Evolutionary conservation across 2,797 vertebrate genomes (phyloP), one percentile per base, ranked within the genome.

Genomic region (Halcyon badia): DNA sequence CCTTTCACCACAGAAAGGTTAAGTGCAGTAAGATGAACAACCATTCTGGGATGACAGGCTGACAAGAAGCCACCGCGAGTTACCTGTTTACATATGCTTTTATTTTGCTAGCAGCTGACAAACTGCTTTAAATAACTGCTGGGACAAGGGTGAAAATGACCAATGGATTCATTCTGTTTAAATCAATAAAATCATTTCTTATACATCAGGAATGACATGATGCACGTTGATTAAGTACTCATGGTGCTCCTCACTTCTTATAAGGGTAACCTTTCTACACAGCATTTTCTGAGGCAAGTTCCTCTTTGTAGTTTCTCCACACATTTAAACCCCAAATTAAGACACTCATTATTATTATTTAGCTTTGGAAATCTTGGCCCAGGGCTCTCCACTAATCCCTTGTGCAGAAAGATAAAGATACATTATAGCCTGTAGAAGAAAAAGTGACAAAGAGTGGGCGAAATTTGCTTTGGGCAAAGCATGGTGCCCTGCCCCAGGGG

Each of bases 131-230:
- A 89, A 87, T 70, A 87, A 85, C 35, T 85, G 35, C 60, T 56
- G 42, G 24, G 20, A 78, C 41, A 86, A 81, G 19, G 49, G 54
- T 72, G 66, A 90, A 76, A 87, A 79, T 51, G n/a, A 44, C 80
- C 70, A 56, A 70, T 70, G 84, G 46, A 93, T 76, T 58, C 19
- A 9, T 84, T 82, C n/a, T 49, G 42, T 76, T 94, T 37, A 81
- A 84, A 90, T 91, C 80, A 91, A 94, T 95, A 91, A 93, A 89
- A 87, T 62, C 0, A 81, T 88, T 90, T 93, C 83, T 86, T 82
- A 48, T 65, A 37, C 35, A 58, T 90, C 58, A 88, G 17, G n/a
- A 80, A 69, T 64, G 41, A 41, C 49, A 81, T 72, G 76, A 86
- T 72, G 54, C 35, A 90, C 51, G 57, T 44, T 83, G 69, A 79